Evolutionary conservation across 2,113 vertebrate genomes (phyloP).

Genomic region (Fregata magnificens): DNA sequence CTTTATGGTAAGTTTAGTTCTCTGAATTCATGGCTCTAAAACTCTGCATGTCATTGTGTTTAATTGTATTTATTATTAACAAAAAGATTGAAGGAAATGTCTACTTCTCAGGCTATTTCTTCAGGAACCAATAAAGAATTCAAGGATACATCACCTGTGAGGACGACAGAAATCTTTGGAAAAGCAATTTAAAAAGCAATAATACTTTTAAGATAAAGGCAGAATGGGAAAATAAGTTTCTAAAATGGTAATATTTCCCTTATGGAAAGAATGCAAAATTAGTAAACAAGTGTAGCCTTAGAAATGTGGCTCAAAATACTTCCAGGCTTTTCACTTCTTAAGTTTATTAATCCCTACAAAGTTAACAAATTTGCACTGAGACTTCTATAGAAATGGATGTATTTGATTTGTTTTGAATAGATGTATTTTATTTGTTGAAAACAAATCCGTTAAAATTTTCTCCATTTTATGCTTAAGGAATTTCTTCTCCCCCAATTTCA

Average conservation of each 20-base stretch:
- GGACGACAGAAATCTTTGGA: background rate
- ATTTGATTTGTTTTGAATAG: background rate
- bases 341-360: background rate
- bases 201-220: conserved; percentile 19
- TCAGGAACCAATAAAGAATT: background rate
- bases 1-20: background rate
- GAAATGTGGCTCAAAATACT: background rate
- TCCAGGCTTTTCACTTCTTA: background rate
- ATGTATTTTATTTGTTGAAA: background rate
- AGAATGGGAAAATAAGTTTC: conserved; percentile 4
- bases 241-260: background rate
- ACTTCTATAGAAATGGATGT: background rate
- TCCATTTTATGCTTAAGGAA: background rate
- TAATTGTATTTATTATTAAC: background rate
- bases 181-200: conserved; percentile 39
- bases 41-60: background rate
- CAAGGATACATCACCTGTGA: background rate
- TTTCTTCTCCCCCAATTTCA: background rate
- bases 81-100: background rate
- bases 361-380: background rate
- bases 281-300: background rate
- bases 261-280: background rate
- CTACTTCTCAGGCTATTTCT: background rate
- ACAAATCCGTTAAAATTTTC: background rate
- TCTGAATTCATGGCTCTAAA: background rate